Evolutionary conservation across 2,113 vertebrate species (phyloP), one percentile per base, ranked within the genome.

Genomic region (Corvus hawaiiensis): DNA sequence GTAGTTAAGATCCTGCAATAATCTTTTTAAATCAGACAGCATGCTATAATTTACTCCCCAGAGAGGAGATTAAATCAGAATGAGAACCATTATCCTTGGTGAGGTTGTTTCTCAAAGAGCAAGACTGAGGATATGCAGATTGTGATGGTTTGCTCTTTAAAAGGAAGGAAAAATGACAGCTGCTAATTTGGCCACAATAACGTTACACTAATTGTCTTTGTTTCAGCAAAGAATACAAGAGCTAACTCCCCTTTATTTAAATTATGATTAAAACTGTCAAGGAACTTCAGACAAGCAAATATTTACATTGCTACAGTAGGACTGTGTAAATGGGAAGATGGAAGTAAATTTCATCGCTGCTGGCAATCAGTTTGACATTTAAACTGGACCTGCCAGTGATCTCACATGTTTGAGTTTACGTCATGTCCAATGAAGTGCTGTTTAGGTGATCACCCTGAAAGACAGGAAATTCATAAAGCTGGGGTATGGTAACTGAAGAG

Each of bases 381-480:
- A 32, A 84, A 72, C 51, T 62, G n/a, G 64, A 77, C 73, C 63
- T 75, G 82, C 43, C 93, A n/a, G 3, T 15, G 67, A 71, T 48
- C 69, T 84, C 85, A 67, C 32, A 62, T 33, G 20, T 78, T 51
- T 68, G 21, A 92, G 56, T 84, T 94, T 87, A 90, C 84, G 68
- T 80, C 83, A 74, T 37, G 68, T 75, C 75, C 2, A 0, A 94
- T 76, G 63, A 51, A 83, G 63, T 27, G 73, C 64, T 97, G 95
- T 97, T 97, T 95, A 96, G 93, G 62, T 13, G 7, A 90, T 94
- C 89, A 96, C 69, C 87, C 7, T 96, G 92, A 97, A 97, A 88
- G 94, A 85, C 94, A 97, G 97, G 96, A 98, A 98, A 96, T 96
- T 81, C 86, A 91, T 84, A 92, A 96, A 96, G 93, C 85, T 9